Evolutionary conservation across 2,888 invertebrate species (phyloP).

Genomic region (Mesorhabditis spiculigera): DNA sequence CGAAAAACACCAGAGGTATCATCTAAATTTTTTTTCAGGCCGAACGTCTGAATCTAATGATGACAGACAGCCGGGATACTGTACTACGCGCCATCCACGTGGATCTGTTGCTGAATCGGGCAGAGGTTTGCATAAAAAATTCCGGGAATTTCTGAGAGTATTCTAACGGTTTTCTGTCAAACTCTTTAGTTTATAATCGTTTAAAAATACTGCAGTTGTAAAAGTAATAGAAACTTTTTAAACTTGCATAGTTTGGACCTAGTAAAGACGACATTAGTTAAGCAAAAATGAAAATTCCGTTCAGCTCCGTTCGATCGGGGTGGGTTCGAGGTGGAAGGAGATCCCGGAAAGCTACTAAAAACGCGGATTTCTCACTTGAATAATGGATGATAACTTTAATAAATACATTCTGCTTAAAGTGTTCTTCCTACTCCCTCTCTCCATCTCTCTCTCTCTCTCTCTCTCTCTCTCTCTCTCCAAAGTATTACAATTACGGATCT

Average conservation of each 20-base stretch:
- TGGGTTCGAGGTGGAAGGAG: background rate
- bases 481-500: too few species aligned
- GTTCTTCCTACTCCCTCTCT: too few species aligned
- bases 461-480: too few species aligned
- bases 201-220: background rate
- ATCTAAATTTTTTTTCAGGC: constrained; percentile 29
- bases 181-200: background rate
- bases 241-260: background rate
- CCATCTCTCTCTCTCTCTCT: too few species aligned
- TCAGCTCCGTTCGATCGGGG: constrained; percentile 5
- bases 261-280: background rate
- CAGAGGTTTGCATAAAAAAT: constrained; percentile 25
- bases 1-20: too few species aligned
- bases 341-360: background rate
- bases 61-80: constrained; percentile 48
- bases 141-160: background rate
- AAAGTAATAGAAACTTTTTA: background rate
- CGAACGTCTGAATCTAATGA: constrained; percentile 35
- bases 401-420: too few species aligned
- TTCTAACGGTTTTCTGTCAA: background rate
- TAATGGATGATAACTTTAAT: too few species aligned
- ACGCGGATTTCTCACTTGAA: background rate
- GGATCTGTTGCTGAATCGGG: constrained; percentile 39
- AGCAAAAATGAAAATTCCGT: background rate
- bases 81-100: constrained; percentile 45